Percentiles rank a stretch among this genome's conserved stretches.
These are phyloP conservation scores for Eucidaris tribuloides DNA, from an alignment of 35 echinoderm and acorn worm species.

Conservation along the genomic window DNA sequence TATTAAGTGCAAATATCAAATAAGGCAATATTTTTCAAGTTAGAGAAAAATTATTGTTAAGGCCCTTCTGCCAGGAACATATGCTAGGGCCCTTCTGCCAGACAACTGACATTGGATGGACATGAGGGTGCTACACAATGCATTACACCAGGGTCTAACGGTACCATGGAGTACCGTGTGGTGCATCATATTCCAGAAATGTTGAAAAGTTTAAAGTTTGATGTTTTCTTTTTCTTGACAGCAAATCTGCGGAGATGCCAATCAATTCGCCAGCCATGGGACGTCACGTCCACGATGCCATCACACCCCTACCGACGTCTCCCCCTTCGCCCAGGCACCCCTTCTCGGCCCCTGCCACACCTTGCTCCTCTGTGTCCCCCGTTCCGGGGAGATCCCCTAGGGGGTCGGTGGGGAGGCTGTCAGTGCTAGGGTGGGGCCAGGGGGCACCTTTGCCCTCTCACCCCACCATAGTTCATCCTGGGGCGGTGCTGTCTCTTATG, in stretches of 20 bases:
- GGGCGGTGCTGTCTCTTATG: conserved; percentile 73
- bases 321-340: conserved; percentile 26
- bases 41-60: no score
- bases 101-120: no score
- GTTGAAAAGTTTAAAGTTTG: no score
- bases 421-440: not conserved
- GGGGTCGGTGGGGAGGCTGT: conserved; percentile 5
- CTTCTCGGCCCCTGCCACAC: conserved; percentile 1
- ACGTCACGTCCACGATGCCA: conserved; percentile 69
- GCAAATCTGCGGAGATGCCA: conserved; percentile 66
- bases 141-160: no score
- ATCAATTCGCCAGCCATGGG: conserved; percentile 51
- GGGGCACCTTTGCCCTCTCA: conserved; percentile 32
- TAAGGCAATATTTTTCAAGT: no score
- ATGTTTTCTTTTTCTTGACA: not conserved
- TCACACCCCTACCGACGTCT: conserved; percentile 60
- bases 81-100: no score
- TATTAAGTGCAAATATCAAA: no score
- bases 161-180: no score
- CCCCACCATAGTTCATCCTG: conserved; percentile 91
- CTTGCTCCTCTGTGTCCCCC: not conserved
- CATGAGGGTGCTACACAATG: no score
- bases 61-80: no score
- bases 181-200: no score
- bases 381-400: conserved; percentile 9